phyloP scores from a whole-genome alignment of 2,797 vertebrate genomes.

The Phaenicophaeus curvirostris region DNA sequence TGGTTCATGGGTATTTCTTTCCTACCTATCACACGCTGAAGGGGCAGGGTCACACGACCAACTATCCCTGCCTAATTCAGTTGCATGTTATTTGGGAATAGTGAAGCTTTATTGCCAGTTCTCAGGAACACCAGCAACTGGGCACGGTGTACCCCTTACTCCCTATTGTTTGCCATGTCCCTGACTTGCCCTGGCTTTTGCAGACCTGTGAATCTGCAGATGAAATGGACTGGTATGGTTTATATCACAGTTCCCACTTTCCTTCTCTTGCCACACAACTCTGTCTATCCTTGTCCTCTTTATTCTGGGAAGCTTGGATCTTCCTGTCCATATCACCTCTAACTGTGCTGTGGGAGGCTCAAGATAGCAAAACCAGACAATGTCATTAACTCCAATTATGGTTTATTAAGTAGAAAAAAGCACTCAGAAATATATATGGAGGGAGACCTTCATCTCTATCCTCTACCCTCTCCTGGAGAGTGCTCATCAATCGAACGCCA shows the following conservation, averaged over 20 bases:
- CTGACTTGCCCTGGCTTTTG: background rate
- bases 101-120: background rate
- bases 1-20: background rate
- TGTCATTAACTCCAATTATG: background rate
- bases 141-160: background rate
- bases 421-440: background rate
- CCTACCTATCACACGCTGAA: background rate
- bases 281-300: background rate
- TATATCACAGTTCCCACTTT: background rate
- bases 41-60: background rate
- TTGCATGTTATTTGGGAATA: background rate
- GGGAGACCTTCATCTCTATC: background rate
- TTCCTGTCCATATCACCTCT: background rate
- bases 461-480: background rate
- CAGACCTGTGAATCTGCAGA: background rate
- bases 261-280: background rate
- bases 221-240: background rate
- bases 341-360: background rate
- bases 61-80: background rate
- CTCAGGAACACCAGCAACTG: background rate
- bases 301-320: background rate
- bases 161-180: background rate
- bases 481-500: background rate
- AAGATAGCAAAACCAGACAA: background rate
- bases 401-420: background rate